Evolutionary conservation across 2,888 invertebrate species (phyloP), one percentile per base, ranked within the genome.

Genomic region (Gari tellinella): DNA sequence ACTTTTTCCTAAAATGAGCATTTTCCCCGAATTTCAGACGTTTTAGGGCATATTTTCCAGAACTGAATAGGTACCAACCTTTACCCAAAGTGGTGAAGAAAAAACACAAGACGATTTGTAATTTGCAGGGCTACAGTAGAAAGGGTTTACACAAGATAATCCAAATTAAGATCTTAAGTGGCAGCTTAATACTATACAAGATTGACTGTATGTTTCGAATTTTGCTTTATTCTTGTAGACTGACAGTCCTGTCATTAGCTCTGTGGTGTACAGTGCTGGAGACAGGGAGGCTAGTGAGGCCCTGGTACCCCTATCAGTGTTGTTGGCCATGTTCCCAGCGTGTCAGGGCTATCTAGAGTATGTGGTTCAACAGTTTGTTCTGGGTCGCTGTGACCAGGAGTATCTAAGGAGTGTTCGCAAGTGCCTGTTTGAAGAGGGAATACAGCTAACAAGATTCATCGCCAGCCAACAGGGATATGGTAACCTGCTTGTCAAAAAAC

Each of bases 391-490:
- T 53, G 40, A 17, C 1, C 37, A 55, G 2, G 45, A 21, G 3
- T 38, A 38, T 23, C 46, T 61, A 4, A 10, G 43, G 1, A 56
- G 61, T 38, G 43, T 72, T 2, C 51, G 46, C 46, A 60, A 53
- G 46, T 72, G 68, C 49, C 43, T 46, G 2, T n/a, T 51, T 2
- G 67, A 62, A 25, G 78, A 78, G 41, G 78, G 78, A 0, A 55
- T 61, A 21, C 65, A 63, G 37, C 60, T 78, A 2, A 66, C 66
- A 14, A 41, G 72, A 12, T 78, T 78, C 46, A 43, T 73, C 37
- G 63, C 70, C n/a, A 41, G 56, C 21, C 53, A 73, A 19, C 57
- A 66, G 37, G 78, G 78, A 40, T 70, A 66, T 60, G 70, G 75
- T 75, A 66, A 40, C 4, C 31, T 7, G 31, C 4, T 31, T 31